Percentiles rank a stretch among this genome's conserved stretches.
phyloP scores from a whole-genome alignment of 2,797 vertebrate species.

The Neoniphon sammara region DNA sequence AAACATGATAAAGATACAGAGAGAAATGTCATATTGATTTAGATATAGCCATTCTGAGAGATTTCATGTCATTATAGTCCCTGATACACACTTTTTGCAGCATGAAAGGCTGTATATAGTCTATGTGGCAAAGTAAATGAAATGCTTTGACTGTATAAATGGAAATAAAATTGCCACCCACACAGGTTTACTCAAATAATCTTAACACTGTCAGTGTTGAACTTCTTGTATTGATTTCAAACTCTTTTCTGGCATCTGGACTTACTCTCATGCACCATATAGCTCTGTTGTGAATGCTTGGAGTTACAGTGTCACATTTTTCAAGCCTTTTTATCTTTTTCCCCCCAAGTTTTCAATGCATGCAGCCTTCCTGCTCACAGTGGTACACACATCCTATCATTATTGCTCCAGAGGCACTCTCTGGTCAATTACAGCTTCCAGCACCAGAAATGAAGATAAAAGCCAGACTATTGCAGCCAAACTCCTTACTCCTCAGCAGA shows the following conservation, averaged over 20 bases:
- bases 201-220: no score
- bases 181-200: no score
- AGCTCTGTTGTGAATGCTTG: no score
- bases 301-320: constrained; percentile 15
- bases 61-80: not conserved
- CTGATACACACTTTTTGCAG: constrained; percentile 9
- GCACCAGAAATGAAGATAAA: constrained; percentile 41
- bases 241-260: constrained; percentile 4
- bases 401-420: constrained; percentile 48
- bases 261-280: not conserved
- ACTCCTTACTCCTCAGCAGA: constrained; percentile 40
- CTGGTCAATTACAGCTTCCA: constrained; percentile 49
- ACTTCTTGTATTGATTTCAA: no score
- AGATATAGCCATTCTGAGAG: not conserved
- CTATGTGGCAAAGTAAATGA: not conserved
- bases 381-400: constrained; percentile 43
- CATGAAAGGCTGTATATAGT: not conserved
- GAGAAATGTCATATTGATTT: constrained; percentile 8
- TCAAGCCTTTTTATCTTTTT: constrained; percentile 8
- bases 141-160: not conserved
- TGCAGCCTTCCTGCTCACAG: constrained; percentile 34
- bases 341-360: constrained; percentile 38
- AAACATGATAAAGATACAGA: not conserved
- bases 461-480: constrained; percentile 49
- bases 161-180: not conserved